Evolutionary conservation across 2,797 vertebrate species (phyloP), one percentile per base, ranked within the genome.

Genomic region (Odontamblyopus lacepedii): DNA sequence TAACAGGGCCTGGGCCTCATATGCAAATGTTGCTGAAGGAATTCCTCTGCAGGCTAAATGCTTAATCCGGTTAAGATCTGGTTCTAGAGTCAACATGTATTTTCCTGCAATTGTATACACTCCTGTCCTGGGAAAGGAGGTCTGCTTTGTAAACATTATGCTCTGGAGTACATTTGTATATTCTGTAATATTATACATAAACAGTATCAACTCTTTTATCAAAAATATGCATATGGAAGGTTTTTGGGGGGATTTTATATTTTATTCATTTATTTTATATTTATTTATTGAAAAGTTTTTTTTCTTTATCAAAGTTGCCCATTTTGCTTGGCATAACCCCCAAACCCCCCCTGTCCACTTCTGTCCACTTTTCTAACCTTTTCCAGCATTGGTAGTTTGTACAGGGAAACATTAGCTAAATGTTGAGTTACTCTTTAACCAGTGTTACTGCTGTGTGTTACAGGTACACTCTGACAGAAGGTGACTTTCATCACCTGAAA

Each of bases 401-500:
- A 48, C 13, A 38, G 19, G 35, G 2, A 62, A 15, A 18, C 30
- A 30, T 29, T 30, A 62, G 61, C 32, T 63, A n/a, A 62, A 63
- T 38, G 63, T 44, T 35, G 16, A 38, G 61, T 48, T 65, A 65
- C 62, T 41, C 19, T 23, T 66, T 66, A 19, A 51, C 44, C 5
- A 16, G 3, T 32, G 27, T 29, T 41, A 9, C 5, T 18, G 23
- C 69, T 44, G 55, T 50, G 5, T 64, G 9, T 44, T 50, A 11
- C 89, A 99, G 98, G 93, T 99, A 98, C 87, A 99, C 98, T 0
- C 93, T 99, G 85, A 99, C 98, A 0, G 98, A 99, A 79, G 98
- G 98, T 0, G 98, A 99, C 70, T 99, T 98, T 80, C 98, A 99
- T 87, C 97, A 98, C 88, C 90, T 99, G 84, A 99, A 99, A 92